Base-by-base conservation (phyloP, 2,797 vertebrate species). In the Trichosurus vulpecula region DNA sequence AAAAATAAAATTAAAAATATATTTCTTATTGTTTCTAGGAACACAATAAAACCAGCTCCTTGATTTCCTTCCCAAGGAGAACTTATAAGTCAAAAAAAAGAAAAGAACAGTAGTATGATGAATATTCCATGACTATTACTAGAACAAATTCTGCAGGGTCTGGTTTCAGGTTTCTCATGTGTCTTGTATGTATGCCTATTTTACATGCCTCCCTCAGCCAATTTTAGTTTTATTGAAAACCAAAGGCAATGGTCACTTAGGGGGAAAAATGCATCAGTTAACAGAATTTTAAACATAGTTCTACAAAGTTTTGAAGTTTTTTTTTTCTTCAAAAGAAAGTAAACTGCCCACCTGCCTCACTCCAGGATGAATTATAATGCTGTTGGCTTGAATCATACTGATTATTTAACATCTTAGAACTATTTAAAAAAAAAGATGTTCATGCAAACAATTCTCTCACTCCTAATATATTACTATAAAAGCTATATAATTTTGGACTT, bases 111-210 rank as follows among this genome's bases (percentile, higher is more conserved):
- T 92, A 41, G 94, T 87, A 95, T 47, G 81, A 52, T 41, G 52
- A 95, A 90, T 53, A 96, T 31, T 96, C 92, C 57, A 94, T 74
- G 47, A 92, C 58, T 74, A 94, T 96, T 6, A 93, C 53, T 95
- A 92, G 91, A 74, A 74, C 1, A 19, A 47, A 31, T 51, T 93
- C 31, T 91, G 1, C 10, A 94, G 57, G 51, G 92, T 95, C 90
- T 61, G 12, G 13, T 52, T 93, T 90, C 54, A 94, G 12, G 47
- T 35, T 95, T 90, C 35, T 51, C 30, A 51, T 25, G 4, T 53
- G 66, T 35, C 90, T n/a, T 87, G 12, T 90, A 87, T 53, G 31
- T 27, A 27, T 56, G 55, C 96, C 55, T 61, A 90, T 1, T 53
- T 14, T 92, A 95, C 93, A 90, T n/a, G 94, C 41, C 30, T 55